phyloP scores from a whole-genome alignment of 1,140 invertebrate species.

The Drosophila sp. region DNA sequence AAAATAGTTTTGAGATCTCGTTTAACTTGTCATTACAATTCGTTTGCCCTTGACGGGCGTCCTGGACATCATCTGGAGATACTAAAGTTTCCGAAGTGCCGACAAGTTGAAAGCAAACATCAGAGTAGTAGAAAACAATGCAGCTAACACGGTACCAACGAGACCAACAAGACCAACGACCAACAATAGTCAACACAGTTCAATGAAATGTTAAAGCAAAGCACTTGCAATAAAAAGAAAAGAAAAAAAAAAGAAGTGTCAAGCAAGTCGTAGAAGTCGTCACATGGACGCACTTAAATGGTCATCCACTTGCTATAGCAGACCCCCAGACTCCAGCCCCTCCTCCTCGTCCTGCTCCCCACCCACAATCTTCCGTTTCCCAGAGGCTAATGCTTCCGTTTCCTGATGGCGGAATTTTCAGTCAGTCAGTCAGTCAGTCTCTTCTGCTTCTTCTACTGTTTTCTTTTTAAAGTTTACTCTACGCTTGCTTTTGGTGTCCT shows the following conservation, averaged over 20 bases:
- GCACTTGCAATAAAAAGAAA: constrained; percentile 55
- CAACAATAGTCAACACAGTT: constrained; percentile 29
- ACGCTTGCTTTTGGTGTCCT: constrained; percentile 40
- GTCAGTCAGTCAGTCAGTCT: constrained; percentile 5
- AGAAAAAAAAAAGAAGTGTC: constrained; percentile 16
- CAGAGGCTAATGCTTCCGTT: constrained; percentile 62
- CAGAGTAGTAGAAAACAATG: background rate
- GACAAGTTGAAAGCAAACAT: constrained; percentile 12
- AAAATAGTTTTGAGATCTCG: too few relatives aligned
- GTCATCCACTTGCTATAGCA: constrained; percentile 12
- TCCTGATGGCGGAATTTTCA: constrained; percentile 40
- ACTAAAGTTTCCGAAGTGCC: background rate
- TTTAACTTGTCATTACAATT: too few relatives aligned
- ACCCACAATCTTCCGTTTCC: background rate
- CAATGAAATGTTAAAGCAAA: constrained; percentile 51
- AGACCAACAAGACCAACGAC: too few relatives aligned
- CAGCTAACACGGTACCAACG: background rate
- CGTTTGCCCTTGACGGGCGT: background rate
- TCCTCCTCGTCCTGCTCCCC: too few relatives aligned
- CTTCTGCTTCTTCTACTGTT: background rate
- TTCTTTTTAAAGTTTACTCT: constrained; percentile 7
- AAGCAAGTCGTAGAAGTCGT: constrained; percentile 37
- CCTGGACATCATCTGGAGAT: background rate
- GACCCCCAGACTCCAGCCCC: background rate
- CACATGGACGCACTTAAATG: constrained; percentile 44